phyloP scores from a whole-genome alignment of 2,888 invertebrate species.

The Cerastis rubricosa region DNA sequence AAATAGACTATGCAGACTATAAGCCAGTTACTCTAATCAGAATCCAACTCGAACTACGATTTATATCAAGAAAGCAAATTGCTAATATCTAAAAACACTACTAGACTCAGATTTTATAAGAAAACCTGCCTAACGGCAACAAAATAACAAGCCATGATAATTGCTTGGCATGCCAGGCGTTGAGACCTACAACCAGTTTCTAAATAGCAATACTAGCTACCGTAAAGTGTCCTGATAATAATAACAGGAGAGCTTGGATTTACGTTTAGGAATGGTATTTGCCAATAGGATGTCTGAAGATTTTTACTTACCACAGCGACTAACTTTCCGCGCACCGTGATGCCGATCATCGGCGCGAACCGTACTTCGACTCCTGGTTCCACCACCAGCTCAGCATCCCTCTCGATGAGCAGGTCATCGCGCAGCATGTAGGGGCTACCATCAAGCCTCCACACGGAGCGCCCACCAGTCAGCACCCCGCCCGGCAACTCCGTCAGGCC shows the following conservation, averaged over 20 bases:
- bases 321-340: conserved; percentile 97
- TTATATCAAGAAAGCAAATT: conserved; percentile 4
- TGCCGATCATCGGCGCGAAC: conserved; percentile 97
- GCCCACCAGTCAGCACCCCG: conserved; percentile 91
- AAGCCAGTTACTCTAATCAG: conserved; percentile 45
- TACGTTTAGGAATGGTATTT: not conserved
- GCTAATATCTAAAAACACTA: conserved; percentile 31
- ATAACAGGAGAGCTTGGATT: conserved; percentile 8
- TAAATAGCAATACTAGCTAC: conserved; percentile 36
- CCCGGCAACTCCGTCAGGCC: conserved; percentile 91
- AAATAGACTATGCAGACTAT: conserved; percentile 16
- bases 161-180: conserved; percentile 47
- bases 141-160: conserved; percentile 40
- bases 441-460: conserved; percentile 89
- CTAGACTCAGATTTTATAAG: conserved; percentile 6
- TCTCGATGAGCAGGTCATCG: conserved; percentile 95
- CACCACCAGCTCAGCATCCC: conserved; percentile 95
- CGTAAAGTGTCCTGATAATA: not conserved
- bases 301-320: conserved; percentile 95
- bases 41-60: conserved; percentile 49
- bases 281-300: conserved; percentile 34
- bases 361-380: conserved; percentile 97
- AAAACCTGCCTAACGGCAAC: conserved; percentile 31
- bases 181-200: conserved; percentile 30
- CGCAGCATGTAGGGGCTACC: conserved; percentile 94